Base-by-base conservation (phyloP, 2,888 invertebrate genomes). In the Agrilus biguttatus region DNA sequence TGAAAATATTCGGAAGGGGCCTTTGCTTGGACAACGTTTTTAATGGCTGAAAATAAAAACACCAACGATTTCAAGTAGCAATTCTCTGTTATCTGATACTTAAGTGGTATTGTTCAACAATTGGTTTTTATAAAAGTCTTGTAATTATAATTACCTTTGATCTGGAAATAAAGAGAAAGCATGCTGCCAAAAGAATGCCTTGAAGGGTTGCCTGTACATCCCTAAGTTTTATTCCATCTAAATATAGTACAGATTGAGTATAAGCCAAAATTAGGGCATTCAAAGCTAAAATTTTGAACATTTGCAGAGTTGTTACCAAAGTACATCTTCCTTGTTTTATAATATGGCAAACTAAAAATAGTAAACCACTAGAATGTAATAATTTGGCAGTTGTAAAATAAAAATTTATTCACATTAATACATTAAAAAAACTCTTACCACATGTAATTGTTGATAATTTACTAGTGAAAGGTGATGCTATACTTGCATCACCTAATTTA, bases 261-360 rank as follows among this genome's bases (percentile, higher is more conserved):
- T 99, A 99, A 1, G 98, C 98, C 51, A 96, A 74, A 51, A 98
- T 90, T 3, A 99, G 75, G 0, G 98, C 98, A 65, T 99, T 98
- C 42, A 99, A 69, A 0, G 98, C 98, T 44, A 99, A 71, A 55
- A 99, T 99, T 73, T 99, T 99, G 71, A 99, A 99, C 98, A 99
- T 99, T 68, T 99, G 98, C 46, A 99, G 72, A 0, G 98, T 99
- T 1, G 98, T 99, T 14, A 99, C 98, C 46, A 99, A 71, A 0
- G 98, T 99, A 65, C 98, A 99, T 17, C 98, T 81, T 1, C 98
- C 98, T 72, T 99, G 98, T 64, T 98, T 98, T 59, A 99, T 96
- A 49, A 99, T 90, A 70, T 98, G 95, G 61, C 95, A 97, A 59
- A 98, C 96, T 95, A 72, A 42, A 75, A 72, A 17, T 17, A 17